Evolutionary conservation across 2,888 invertebrate genomes (phyloP), one percentile per base, ranked within the genome.

Genomic region (Cerceris ruficornis): DNA sequence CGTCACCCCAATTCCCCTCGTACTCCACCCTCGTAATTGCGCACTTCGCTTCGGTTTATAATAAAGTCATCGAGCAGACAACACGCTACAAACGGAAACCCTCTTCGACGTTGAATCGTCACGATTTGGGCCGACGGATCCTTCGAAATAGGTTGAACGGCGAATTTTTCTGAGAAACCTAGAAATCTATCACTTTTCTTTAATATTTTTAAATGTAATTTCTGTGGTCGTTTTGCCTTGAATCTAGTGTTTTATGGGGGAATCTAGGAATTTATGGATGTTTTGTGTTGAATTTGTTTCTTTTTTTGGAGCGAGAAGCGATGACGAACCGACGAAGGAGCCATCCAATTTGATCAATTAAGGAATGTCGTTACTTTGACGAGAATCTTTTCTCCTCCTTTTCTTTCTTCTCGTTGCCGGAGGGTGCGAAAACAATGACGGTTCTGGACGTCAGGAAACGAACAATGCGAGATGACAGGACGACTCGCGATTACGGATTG

Each of bases 1-100:
- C 77, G 75, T 71, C 83, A 78, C 82, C 86, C 86, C 82, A 77
- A 79, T 75, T 69, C 74, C 69, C 70, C 43, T 81, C 69, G 69
- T 79, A 79, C 79, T 67, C 82, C 81, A 86, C 86, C 82, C 84
- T 85, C 77, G 80, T 89, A 88, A 89, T 90, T 90, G 89, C 86
- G 82, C 90, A 88, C 86, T 90, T 90, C 73, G 88, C 72, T 88
- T 84, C 84, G 80, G 85, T 88, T 85, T 90, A 88, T 89, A 88
- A 90, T 89, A 88, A 88, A 90, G 88, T 90, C 88, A 88, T 89
- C 83, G 84, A 68, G 69, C 77, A 65, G 75, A 76, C 75, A 79
- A 83, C 83, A 72, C 71, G 81, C 72, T 75, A 64, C 74, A 70
- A 79, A 77, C 76, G 55, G 60, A 43, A n/a, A 81, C 73, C 71